A percentile compares a stretch with the other conserved stretches of the same genome.
These are phyloP conservation scores for Caenorhabditis sp. DNA, from an alignment of 2,888 invertebrate genomes.

Conservation along the genomic window DNA sequence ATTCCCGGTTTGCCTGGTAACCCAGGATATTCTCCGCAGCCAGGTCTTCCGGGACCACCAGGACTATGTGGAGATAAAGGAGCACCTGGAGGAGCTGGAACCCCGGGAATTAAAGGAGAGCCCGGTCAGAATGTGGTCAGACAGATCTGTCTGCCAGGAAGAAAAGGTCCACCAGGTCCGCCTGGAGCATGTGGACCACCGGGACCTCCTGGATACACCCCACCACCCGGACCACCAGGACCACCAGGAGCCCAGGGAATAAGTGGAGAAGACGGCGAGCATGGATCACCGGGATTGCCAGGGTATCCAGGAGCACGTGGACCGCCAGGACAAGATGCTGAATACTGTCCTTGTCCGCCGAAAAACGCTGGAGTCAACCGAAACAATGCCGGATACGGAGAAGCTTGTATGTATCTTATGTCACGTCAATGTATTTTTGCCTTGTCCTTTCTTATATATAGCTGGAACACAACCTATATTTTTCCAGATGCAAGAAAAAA, in stretches of 20 bases:
- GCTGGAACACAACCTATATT: background rate
- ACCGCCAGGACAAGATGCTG: conserved; percentile 54
- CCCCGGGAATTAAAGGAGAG: conserved; percentile 45
- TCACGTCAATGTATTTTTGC: too few relatives aligned
- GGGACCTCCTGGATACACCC: conserved; percentile 54
- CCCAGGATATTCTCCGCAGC: conserved; percentile 28
- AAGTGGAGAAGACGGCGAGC: conserved; percentile 45
- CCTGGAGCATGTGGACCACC: conserved; percentile 46
- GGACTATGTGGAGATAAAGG: conserved; percentile 38
- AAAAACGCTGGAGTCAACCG: conserved; percentile 36
- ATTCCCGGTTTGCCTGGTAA: conserved; percentile 38
- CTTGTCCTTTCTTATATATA: too few relatives aligned
- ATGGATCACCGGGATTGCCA: conserved; percentile 28
- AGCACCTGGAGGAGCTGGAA: conserved; percentile 24
- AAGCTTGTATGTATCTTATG: too few relatives aligned
- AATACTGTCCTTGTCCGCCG: conserved; percentile 59
- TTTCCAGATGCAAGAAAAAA: conserved; percentile 5
- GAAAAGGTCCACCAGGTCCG: conserved; percentile 44
- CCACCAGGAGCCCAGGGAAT: conserved; percentile 37
- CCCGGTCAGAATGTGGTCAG: conserved; percentile 40
- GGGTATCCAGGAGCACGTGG: conserved; percentile 51
- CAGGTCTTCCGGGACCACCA: conserved; percentile 37
- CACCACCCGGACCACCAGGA: conserved; percentile 59
- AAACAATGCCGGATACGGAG: conserved; percentile 2
- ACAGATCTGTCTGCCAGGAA: conserved; percentile 33